Percentiles rank a stretch among this genome's conserved stretches.
Conservation (phyloP, 2,797 vertebrate genomes). For the Acanthurus lineatus region DNA sequence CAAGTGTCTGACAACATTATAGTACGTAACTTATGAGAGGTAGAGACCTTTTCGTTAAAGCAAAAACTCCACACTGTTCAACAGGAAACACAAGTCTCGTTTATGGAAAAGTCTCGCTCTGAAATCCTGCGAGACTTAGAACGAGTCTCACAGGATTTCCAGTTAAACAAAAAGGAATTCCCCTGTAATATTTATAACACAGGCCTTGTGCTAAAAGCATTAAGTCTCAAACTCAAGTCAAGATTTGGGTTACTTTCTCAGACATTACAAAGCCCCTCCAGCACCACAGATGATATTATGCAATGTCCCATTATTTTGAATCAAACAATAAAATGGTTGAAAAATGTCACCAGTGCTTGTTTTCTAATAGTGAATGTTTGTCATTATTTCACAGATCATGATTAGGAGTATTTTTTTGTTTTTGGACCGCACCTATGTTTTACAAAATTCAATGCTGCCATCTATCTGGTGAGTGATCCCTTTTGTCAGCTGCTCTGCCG, state of each 20-base stretch:
- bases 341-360: neutral
- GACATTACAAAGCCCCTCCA: neutral
- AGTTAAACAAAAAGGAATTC: too few species aligned
- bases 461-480: constrained; percentile 95
- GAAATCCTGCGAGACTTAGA: too few species aligned
- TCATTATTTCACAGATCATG: constrained; percentile 84
- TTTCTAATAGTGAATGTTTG: constrained; percentile 33
- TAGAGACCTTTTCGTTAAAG: too few species aligned
- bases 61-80: too few species aligned
- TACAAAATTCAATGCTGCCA: constrained; percentile 99
- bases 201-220: neutral
- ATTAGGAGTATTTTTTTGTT: constrained; percentile 99
- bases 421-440: constrained; percentile 99
- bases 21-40: too few species aligned
- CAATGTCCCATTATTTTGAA: constrained; percentile 1
- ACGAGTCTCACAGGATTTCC: too few species aligned
- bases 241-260: neutral
- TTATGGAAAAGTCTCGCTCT: too few species aligned
- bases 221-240: neutral
- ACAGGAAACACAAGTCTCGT: too few species aligned
- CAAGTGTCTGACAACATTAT: too few species aligned
- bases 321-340: neutral
- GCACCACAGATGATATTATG: neutral
- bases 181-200: neutral
- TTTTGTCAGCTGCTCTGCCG: neutral